These are phyloP conservation scores for Baronia brevicornis DNA, from an alignment of 2,888 invertebrate genomes.

Conservation along the genomic window DNA sequence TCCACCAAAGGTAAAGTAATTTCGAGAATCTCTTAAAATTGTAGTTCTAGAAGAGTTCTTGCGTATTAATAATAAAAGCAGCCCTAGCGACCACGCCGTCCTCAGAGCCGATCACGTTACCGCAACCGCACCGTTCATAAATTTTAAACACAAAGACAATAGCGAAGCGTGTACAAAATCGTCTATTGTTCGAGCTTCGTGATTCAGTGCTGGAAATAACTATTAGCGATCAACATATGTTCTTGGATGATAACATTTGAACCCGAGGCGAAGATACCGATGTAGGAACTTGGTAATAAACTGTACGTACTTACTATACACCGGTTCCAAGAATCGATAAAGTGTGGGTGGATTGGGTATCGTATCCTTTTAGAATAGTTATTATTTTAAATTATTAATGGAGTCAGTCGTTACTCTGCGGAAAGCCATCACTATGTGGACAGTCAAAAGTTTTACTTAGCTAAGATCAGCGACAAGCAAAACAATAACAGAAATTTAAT, in stretches of 20 bases:
- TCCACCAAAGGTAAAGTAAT: too few relatives aligned
- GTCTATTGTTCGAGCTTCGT: constrained; percentile 33
- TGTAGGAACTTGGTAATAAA: constrained; percentile 1
- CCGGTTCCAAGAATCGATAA: background rate
- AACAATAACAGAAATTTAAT: too few relatives aligned
- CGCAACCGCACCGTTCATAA: constrained; percentile 10
- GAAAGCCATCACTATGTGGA: too few relatives aligned
- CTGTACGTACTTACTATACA: constrained; percentile 1
- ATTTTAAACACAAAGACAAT: constrained; percentile 23
- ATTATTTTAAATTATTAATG: too few relatives aligned
- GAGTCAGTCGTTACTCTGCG: too few relatives aligned
- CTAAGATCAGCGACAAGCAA: too few relatives aligned
- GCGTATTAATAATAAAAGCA: constrained; percentile 1
- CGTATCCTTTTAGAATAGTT: too few relatives aligned
- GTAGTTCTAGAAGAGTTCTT: too few relatives aligned
- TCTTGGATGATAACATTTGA: constrained; percentile 21
- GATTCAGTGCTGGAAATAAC: constrained; percentile 26
- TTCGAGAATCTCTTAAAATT: too few relatives aligned
- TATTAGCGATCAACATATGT: constrained; percentile 20
- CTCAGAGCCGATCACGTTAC: background rate
- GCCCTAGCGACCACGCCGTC: background rate
- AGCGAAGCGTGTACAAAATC: constrained; percentile 22
- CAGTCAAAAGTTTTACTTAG: too few relatives aligned
- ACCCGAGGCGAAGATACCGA: constrained; percentile 2
- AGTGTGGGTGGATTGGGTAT: too few relatives aligned